phyloP scores from a whole-genome alignment of 1,140 invertebrate genomes.

The Palaemon carinicauda region DNA sequence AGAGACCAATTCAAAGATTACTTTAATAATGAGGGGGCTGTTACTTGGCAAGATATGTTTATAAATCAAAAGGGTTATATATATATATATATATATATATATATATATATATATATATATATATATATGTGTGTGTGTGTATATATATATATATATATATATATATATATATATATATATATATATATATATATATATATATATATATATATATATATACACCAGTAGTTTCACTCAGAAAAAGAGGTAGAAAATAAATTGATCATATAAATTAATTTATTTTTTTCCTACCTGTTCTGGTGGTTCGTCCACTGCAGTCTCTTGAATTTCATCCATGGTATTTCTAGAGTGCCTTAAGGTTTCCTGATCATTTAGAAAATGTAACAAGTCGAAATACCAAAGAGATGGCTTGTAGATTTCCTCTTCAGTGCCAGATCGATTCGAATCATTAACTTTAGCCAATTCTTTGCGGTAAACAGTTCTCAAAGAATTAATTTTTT shows the following conservation, averaged over 20 bases:
- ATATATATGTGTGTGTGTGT: too few species aligned
- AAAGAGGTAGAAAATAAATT: neutral
- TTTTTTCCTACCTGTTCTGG: slow-evolving; percentile 10
- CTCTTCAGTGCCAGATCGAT: slow-evolving; percentile 2
- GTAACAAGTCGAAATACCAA: slow-evolving; percentile 14
- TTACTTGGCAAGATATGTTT: slow-evolving; percentile 6
- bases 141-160: too few species aligned
- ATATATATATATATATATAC: too few species aligned
- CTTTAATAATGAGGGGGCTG: slow-evolving; percentile 10
- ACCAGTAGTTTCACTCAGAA: too few species aligned
- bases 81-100: neutral
- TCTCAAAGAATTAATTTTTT: slow-evolving; percentile 5
- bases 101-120: too few species aligned
- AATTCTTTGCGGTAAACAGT: slow-evolving; percentile 8
- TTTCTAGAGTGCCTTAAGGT: slow-evolving; percentile 5
- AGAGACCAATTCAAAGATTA: slow-evolving; percentile 13
- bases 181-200: too few species aligned
- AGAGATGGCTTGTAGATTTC: slow-evolving; percentile 17
- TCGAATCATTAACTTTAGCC: slow-evolving; percentile 11
- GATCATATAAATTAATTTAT: slow-evolving; percentile 1
- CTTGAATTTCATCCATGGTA: slow-evolving; percentile 9
- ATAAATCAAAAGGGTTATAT: neutral
- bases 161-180: too few species aligned
- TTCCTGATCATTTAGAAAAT: slow-evolving; percentile 8
- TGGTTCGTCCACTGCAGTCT: slow-evolving; percentile 6